Evolutionary conservation across 1,140 invertebrate genomes (phyloP).

Genomic region (Conus ventricosus): DNA sequence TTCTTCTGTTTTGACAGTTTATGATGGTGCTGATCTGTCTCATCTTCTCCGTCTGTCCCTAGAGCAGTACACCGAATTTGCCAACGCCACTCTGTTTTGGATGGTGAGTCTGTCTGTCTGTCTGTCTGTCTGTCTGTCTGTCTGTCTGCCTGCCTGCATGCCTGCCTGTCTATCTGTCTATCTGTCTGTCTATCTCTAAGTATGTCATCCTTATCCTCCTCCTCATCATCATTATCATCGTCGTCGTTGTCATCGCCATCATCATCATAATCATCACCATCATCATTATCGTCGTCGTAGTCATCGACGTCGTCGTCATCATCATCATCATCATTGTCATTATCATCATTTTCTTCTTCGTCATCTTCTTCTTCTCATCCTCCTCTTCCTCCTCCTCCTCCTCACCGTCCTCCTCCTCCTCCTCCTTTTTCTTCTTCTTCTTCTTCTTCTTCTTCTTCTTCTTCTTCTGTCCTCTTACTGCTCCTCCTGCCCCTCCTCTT

Average conservation of each 20-base stretch:
- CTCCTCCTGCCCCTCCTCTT: too few relatives aligned
- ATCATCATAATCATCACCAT: neutral
- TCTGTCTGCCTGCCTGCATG: conserved; percentile 72
- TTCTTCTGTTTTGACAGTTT: conserved; percentile 64
- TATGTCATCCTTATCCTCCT: conserved; percentile 52
- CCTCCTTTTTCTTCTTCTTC: neutral
- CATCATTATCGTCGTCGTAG: too few relatives aligned
- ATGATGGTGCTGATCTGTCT: conserved; percentile 77
- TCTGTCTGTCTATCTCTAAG: too few relatives aligned
- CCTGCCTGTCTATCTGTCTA: conserved; percentile 52
- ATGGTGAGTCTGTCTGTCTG: conserved; percentile 66
- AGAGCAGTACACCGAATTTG: conserved; percentile 72
- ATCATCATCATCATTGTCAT: too few relatives aligned
- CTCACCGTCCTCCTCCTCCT: too few relatives aligned
- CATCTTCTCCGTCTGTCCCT: conserved; percentile 78
- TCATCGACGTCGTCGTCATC: too few relatives aligned
- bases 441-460: too few relatives aligned
- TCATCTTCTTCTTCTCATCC: too few relatives aligned
- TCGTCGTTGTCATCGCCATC: conserved; percentile 58
- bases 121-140: conserved; percentile 75
- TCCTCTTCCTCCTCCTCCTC: too few relatives aligned
- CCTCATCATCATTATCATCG: too few relatives aligned
- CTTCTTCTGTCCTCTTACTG: neutral
- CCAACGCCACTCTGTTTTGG: conserved; percentile 74
- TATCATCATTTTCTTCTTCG: too few relatives aligned